phyloP scores from a whole-genome alignment of 2,797 vertebrate genomes.

The Sciaenops ocellatus region DNA sequence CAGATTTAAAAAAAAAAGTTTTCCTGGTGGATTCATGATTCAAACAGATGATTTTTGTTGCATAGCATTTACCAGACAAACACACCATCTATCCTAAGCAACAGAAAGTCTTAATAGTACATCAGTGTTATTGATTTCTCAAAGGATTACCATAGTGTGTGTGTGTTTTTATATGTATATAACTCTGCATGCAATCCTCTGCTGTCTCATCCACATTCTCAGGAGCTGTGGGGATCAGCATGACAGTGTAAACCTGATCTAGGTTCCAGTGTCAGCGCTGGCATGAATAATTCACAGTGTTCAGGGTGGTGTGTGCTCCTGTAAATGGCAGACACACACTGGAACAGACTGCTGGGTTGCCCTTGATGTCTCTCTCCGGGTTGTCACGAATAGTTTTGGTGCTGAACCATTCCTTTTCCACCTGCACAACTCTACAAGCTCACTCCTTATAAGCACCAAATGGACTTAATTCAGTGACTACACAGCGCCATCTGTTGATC shows the following conservation, averaged over 20 bases:
- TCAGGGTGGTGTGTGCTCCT: constrained; percentile 55
- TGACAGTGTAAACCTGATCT: constrained; percentile 75
- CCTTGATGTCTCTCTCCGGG: constrained; percentile 68
- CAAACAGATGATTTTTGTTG: constrained; percentile 8
- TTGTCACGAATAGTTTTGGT: constrained; percentile 63
- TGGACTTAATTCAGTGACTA: constrained; percentile 56
- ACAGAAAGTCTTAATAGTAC: constrained; percentile 14
- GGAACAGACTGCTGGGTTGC: constrained; percentile 53
- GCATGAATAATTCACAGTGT: constrained; percentile 76
- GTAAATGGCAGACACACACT: constrained; percentile 55
- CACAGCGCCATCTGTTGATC: constrained; percentile 83
- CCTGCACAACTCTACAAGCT: constrained; percentile 36
- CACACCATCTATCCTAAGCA: constrained; percentile 20
- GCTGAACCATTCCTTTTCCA: constrained; percentile 53
- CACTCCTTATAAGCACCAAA: constrained; percentile 11
- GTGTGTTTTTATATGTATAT: constrained; percentile 7
- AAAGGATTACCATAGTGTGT: not conserved
- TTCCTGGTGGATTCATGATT: constrained; percentile 25
- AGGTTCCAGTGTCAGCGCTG: constrained; percentile 54
- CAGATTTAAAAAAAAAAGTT: constrained; percentile 27
- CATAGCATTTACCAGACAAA: not conserved
- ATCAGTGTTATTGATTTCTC: constrained; percentile 21
- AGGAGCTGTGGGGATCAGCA: constrained; percentile 43
- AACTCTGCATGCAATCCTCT: constrained; percentile 31
- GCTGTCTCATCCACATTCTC: constrained; percentile 60